phyloP scores from a whole-genome alignment of 2,113 vertebrate species.

The Potamarius usumacintae region DNA sequence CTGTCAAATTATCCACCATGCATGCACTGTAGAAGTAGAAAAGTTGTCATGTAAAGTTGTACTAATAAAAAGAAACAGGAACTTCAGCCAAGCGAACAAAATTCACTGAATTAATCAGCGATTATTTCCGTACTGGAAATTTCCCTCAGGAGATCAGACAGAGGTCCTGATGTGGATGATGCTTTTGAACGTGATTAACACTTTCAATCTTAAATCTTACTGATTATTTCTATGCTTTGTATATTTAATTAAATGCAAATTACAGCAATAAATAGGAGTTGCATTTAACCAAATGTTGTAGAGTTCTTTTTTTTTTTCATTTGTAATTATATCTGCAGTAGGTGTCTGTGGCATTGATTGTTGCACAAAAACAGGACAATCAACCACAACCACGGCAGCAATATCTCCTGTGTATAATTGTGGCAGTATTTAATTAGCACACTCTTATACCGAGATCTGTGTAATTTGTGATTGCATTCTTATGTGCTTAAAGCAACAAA shows the following conservation, averaged over 20 bases:
- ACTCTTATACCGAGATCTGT: neutral
- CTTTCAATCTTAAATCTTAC: neutral
- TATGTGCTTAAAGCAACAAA: neutral
- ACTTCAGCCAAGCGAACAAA: neutral
- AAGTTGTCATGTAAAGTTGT: neutral
- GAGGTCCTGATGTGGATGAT: neutral
- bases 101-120: neutral
- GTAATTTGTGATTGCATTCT: constrained; percentile 19
- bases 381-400: neutral
- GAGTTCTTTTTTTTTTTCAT: neutral
- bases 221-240: neutral
- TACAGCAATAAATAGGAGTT: neutral
- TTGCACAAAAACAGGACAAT: constrained; percentile 14
- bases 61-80: neutral
- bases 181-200: neutral
- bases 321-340: neutral
- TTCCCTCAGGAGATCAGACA: neutral
- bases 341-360: neutral
- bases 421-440: constrained; percentile 27
- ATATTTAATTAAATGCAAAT: neutral
- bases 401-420: constrained; percentile 16
- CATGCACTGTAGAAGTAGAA: neutral
- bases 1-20: neutral
- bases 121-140: neutral
- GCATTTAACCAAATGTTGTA: neutral